Base-by-base conservation (phyloP, 2,797 vertebrate genomes). In the Parauchenoglanis punctatus region DNA sequence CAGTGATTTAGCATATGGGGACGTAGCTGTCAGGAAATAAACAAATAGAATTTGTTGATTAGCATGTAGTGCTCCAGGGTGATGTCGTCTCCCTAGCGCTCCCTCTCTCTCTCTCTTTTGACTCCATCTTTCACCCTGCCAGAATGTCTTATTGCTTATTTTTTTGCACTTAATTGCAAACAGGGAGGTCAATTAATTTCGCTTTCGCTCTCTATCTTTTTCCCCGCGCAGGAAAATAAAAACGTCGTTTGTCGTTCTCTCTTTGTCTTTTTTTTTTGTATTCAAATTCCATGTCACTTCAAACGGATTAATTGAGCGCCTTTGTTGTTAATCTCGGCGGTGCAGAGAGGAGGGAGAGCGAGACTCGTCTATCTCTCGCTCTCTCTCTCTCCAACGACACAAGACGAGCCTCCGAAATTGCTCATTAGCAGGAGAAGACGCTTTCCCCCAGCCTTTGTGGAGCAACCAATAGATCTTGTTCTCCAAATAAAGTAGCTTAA, bases 171-270 rank as follows among this genome's bases (percentile, higher is more conserved):
- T 95, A 95, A 95, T 95, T 96, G 94, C 94, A 92, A 95, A 93
- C 91, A 91, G 93, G 92, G 94, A 95, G 95, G 95, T 95, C 94
- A 96, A 96, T 95, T 96, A 94, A 95, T 96, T 94, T 95, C 91
- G 84, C 92, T 93, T 88, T 91, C 91, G 65, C 89, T 91, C 94
- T 94, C 94, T 95, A 94, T 95, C 94, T 94, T 91, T 93, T 93
- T 91, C 93, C 4, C 93, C 91, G 92, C 94, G 94, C 94, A 95
- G 94, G 95, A 94, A 94, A 94, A 91, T 93, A 91, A 78, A 90
- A 92, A 90, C 84, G 44, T 90, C 80, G 49, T 91, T 94, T 94
- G 95, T 95, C 93, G 92, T 93, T 93, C 92, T 91, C 93, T 61
- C 87, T 86, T 83, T 85, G 76, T 84, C 63, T 78, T 83, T 75